Conservation (phyloP, 2,888 invertebrate genomes). For the Blastobasis adustella region DNA sequence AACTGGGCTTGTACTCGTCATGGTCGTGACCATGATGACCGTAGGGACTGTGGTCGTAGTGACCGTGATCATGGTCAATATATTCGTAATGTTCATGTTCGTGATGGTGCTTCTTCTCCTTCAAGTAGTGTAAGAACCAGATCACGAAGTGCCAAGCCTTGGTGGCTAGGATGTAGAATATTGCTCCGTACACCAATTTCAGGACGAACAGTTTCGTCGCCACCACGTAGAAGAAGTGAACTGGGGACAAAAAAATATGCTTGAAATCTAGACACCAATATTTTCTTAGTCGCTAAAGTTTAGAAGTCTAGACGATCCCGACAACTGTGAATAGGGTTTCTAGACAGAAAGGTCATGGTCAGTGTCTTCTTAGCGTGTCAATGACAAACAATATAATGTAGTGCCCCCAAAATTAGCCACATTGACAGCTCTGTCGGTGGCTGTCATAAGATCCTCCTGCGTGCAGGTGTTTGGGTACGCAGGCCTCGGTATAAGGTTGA, state of each 20-base stretch:
- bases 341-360: too few relatives aligned
- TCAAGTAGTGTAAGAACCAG: constrained; percentile 59
- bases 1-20: constrained; percentile 21
- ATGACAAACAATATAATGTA: too few relatives aligned
- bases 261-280: background rate
- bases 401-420: too few relatives aligned
- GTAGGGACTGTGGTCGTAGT: constrained; percentile 15
- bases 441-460: too few relatives aligned
- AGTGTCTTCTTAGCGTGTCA: too few relatives aligned
- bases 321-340: too few relatives aligned
- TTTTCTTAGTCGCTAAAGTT: too few relatives aligned
- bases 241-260: constrained; percentile 33
- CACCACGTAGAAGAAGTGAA: constrained; percentile 58
- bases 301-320: too few relatives aligned
- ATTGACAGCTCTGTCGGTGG: too few relatives aligned
- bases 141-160: constrained; percentile 57
- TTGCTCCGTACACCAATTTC: constrained; percentile 52
- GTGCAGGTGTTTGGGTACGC: too few relatives aligned
- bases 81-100: constrained; percentile 33
- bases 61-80: constrained; percentile 29
- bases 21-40: constrained; percentile 15
- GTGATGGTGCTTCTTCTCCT: constrained; percentile 36
- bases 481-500: too few relatives aligned
- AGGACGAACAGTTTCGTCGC: constrained; percentile 55
- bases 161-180: constrained; percentile 43